Evolutionary conservation across 2,888 invertebrate species (phyloP).

Genomic region (Aphidius colemani): DNA sequence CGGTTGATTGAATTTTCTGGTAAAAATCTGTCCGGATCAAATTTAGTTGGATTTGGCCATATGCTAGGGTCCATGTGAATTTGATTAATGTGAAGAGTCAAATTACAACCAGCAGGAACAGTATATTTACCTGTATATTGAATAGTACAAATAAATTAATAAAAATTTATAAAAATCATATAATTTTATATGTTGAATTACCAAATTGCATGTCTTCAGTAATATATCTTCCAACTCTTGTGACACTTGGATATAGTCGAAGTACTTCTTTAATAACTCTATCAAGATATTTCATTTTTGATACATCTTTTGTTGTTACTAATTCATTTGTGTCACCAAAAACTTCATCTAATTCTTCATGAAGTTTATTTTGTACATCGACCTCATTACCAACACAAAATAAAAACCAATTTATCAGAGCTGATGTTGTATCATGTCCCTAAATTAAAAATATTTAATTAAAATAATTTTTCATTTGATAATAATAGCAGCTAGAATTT

Average conservation of each 20-base stretch:
- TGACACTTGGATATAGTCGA: constrained; percentile 65
- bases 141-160: background rate
- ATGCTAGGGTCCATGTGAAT: constrained; percentile 60
- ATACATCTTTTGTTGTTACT: constrained; percentile 52
- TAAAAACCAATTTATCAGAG: constrained; percentile 62
- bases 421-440: constrained; percentile 64
- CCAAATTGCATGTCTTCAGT: constrained; percentile 60
- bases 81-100: constrained; percentile 59
- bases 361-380: constrained; percentile 60
- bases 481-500: constrained; percentile 23
- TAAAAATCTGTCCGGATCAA: constrained; percentile 60
- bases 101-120: constrained; percentile 58
- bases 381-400: constrained; percentile 61
- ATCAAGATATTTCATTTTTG: constrained; percentile 63
- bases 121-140: constrained; percentile 48
- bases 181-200: constrained; percentile 29
- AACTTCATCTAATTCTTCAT: constrained; percentile 59
- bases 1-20: constrained; percentile 50
- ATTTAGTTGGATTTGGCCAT: constrained; percentile 62
- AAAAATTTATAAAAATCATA: background rate
- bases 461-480: constrained; percentile 15
- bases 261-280: constrained; percentile 66
- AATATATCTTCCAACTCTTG: constrained; percentile 60
- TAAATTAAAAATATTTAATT: constrained; percentile 34
- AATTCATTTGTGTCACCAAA: constrained; percentile 48